A percentile compares a stretch with the other conserved stretches of the same genome.
Evolutionary conservation across 2,888 invertebrate genomes (phyloP).

Genomic region (Stramonita haemastoma): DNA sequence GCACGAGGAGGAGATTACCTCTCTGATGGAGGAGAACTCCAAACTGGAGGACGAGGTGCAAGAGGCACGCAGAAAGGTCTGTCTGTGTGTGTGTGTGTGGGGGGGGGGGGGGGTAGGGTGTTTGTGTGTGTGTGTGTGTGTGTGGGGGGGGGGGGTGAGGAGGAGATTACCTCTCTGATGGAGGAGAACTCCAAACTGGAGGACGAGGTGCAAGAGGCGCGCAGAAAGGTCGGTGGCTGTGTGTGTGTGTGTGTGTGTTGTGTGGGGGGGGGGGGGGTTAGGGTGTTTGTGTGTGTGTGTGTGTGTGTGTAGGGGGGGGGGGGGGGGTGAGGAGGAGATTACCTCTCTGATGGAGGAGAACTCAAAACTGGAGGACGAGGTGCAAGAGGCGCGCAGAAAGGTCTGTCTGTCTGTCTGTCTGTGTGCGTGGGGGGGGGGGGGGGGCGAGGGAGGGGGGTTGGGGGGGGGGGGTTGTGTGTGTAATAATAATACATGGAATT

Average conservation of each 20-base stretch:
- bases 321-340: slow-evolving; percentile 72
- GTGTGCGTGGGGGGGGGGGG: too few relatives aligned
- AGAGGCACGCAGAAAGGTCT: slow-evolving; percentile 64
- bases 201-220: slow-evolving; percentile 57
- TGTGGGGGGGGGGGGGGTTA: too few relatives aligned
- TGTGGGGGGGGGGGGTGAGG: slow-evolving; percentile 70
- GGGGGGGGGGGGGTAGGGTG: too few relatives aligned
- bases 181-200: slow-evolving; percentile 71
- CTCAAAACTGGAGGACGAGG: slow-evolving; percentile 62
- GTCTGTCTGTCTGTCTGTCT: too few relatives aligned
- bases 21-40: slow-evolving; percentile 71
- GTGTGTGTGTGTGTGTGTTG: too few relatives aligned
- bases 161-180: slow-evolving; percentile 70
- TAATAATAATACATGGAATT: too few relatives aligned
- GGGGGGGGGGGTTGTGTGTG: too few relatives aligned
- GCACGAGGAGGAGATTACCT: slow-evolving; percentile 72
- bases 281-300: too few relatives aligned
- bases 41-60: slow-evolving; percentile 62
- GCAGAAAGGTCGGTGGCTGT: slow-evolving; percentile 59
- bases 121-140: too few relatives aligned
- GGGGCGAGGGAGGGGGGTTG: too few relatives aligned
- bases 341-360: slow-evolving; percentile 72
- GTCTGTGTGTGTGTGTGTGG: too few relatives aligned
- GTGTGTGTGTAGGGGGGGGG: too few relatives aligned
- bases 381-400: slow-evolving; percentile 58